Evolutionary conservation across 2,797 vertebrate species (phyloP).

Genomic region (Gadopsis marmoratus): DNA sequence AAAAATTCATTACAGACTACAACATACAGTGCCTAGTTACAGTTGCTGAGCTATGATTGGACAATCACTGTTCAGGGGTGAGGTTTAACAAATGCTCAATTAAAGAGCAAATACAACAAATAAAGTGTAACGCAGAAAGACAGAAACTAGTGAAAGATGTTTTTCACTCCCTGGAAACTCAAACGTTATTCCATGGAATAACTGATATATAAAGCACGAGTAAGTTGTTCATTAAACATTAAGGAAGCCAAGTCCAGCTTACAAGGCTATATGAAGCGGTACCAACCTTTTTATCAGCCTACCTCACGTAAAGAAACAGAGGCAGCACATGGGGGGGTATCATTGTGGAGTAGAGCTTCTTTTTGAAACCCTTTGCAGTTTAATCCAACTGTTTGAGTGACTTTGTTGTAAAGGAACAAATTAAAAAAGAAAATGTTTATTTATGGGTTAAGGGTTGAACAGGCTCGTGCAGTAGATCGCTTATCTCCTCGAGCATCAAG

Average conservation of each 20-base stretch:
- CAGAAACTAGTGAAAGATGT: neutral
- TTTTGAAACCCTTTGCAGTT: slow-evolving; percentile 6
- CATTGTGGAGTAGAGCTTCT: slow-evolving; percentile 1
- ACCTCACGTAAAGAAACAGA: neutral
- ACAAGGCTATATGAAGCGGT: neutral
- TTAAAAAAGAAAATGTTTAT: slow-evolving; percentile 15
- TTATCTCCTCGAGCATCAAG: slow-evolving; percentile 26
- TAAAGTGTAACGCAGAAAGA: neutral
- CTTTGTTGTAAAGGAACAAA: slow-evolving; percentile 6
- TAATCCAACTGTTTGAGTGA: neutral
- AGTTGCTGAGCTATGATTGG: neutral
- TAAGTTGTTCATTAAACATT: neutral
- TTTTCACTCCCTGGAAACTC: neutral
- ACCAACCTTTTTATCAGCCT: neutral
- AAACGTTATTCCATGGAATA: neutral
- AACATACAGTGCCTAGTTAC: neutral
- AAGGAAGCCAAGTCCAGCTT: neutral
- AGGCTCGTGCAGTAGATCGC: slow-evolving; percentile 11
- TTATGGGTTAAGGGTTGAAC: slow-evolving; percentile 25
- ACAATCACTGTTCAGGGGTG: neutral
- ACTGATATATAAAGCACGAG: neutral
- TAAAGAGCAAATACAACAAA: neutral
- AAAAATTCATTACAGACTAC: too few species aligned
- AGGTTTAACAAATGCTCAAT: neutral
- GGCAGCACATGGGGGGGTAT: neutral